Percentiles rank a stretch among this genome's conserved stretches.
Conservation (phyloP, 1,140 invertebrate genomes). For the Trichoplusia ni region DNA sequence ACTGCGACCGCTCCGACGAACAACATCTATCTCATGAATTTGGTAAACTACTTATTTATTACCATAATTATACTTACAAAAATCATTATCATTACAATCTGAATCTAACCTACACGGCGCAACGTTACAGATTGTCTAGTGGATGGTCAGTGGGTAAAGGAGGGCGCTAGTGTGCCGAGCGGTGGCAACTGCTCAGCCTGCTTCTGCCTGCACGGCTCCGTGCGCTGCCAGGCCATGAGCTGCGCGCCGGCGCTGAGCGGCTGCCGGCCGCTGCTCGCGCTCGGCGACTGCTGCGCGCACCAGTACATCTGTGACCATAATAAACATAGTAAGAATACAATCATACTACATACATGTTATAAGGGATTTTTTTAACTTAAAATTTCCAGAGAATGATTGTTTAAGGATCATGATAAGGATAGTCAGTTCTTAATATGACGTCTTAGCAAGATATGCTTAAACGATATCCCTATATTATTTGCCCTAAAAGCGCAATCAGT, state of each 20-base stretch:
- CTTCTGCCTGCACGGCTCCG: conserved; percentile 89
- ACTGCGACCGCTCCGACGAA: conserved; percentile 82
- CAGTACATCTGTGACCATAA: conserved; percentile 87
- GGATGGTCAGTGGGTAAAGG: conserved; percentile 83
- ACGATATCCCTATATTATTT: no score
- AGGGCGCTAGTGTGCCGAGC: conserved; percentile 88
- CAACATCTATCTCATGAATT: background rate
- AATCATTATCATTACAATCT: no score
- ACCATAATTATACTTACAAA: no score
- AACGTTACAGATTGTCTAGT: conserved; percentile 88
- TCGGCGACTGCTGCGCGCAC: conserved; percentile 91
- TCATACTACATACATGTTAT: no score
- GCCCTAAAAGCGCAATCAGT: no score
- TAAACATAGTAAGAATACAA: no score
- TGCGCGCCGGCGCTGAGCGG: conserved; percentile 88
- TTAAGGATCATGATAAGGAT: no score
- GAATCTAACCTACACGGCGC: no score
- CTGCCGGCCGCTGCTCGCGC: conserved; percentile 88
- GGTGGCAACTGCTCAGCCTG: conserved; percentile 88
- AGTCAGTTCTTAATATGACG: background rate
- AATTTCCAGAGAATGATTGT: no score
- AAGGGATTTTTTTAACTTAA: no score
- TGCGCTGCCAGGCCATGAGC: conserved; percentile 88
- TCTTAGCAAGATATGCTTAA: no score
- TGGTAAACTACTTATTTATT: background rate